A percentile compares a stretch with the other conserved stretches of the same genome.
Conservation (phyloP, 2,888 invertebrate genomes). For the Aphelenchoides bicaudatus region DNA sequence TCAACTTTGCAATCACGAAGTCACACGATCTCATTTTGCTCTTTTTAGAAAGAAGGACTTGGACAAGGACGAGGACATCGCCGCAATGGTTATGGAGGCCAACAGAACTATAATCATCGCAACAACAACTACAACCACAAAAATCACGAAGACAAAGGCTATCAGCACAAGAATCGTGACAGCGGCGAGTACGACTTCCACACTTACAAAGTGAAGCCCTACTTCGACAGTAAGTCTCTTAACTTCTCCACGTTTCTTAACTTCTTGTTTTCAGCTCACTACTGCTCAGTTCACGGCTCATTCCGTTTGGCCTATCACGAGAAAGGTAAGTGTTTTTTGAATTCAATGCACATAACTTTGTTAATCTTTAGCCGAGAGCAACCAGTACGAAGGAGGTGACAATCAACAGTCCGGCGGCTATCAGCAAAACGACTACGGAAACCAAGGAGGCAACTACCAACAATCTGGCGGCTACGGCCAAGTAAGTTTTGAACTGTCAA, state of each 20-base stretch:
- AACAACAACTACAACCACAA: too few species aligned
- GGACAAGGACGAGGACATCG: constrained; percentile 1
- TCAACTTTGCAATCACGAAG: background rate
- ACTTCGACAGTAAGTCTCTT: constrained; percentile 14
- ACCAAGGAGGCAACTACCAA: constrained; percentile 1
- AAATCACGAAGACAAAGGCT: constrained; percentile 8
- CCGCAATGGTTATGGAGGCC: background rate
- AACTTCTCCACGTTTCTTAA: background rate
- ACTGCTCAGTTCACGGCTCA: constrained; percentile 41
- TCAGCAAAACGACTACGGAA: background rate
- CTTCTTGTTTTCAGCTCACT: constrained; percentile 32
- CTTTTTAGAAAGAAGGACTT: background rate
- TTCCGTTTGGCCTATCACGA: constrained; percentile 31
- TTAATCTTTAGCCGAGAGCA: too few species aligned
- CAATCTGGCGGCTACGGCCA: constrained; percentile 12
- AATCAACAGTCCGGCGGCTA: background rate
- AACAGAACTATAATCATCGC: too few species aligned
- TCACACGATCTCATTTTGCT: background rate
- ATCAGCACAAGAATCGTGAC: background rate
- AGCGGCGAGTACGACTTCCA: background rate
- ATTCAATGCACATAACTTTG: too few species aligned
- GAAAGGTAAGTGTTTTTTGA: constrained; percentile 17
- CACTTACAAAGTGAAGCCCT: background rate
- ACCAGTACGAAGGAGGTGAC: too few species aligned
- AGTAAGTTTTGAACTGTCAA: too few species aligned